Evolutionary conservation across 2,113 vertebrate species (phyloP).

Genomic region (Pteruthius melanotis): DNA sequence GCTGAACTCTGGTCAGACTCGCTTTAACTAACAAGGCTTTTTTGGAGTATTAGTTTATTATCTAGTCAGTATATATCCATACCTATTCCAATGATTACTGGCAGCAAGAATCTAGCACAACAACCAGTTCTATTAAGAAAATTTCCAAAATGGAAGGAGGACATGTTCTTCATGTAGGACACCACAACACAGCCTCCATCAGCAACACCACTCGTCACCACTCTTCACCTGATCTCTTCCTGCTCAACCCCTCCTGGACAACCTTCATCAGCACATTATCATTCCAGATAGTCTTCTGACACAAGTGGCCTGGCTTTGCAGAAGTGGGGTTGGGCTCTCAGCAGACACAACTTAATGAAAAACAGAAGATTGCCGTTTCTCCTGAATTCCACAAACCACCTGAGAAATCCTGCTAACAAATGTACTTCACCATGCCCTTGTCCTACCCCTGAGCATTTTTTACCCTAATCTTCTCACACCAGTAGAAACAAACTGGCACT

Average conservation of each 20-base stretch:
- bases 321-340: background rate
- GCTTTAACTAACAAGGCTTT: background rate
- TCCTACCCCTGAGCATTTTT: background rate
- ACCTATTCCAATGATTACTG: background rate
- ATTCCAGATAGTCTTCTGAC: background rate
- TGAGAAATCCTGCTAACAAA: background rate
- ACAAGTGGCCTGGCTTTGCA: background rate
- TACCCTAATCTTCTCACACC: background rate
- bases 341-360: background rate
- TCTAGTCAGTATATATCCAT: too few species aligned
- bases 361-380: background rate
- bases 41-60: background rate
- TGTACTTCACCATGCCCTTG: rapidly evolving
- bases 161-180: background rate
- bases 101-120: background rate
- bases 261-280: too few species aligned
- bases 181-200: background rate
- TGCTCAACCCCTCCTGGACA: background rate
- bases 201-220: background rate
- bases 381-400: background rate
- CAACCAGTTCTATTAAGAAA: background rate
- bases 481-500: background rate
- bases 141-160: background rate
- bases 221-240: background rate
- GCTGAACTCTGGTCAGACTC: background rate